Base-by-base conservation (phyloP, 2,797 vertebrate genomes). In the Chrysocyon brachyurus region DNA sequence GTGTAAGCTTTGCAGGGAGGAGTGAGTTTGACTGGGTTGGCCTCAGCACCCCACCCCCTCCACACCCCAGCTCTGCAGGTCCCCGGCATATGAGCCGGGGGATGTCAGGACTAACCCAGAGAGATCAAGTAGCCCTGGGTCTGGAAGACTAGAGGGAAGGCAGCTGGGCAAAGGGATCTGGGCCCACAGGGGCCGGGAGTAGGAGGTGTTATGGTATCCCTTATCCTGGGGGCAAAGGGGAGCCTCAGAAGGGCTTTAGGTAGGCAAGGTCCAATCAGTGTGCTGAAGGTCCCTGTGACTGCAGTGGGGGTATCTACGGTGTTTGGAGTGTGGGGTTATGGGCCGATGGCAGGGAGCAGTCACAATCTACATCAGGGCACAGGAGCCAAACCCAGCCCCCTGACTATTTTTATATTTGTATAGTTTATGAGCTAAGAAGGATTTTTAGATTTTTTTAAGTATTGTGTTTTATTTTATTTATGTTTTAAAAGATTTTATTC, bases 161-260 rank as follows among this genome's bases (percentile, higher is more conserved):
- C 26, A 28, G 59, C 6, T n/a, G n/a, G 83, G 61, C 26, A 93
- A 70, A 78, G 33, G 16, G 14, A 3, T 75, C 61, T 91, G 40
- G n/a, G 5, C 31, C 40, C 61, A 6, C 28, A 11, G 12, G 6
- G 12, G 14, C 77, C 11, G 3, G 8, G 59, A 72, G 4, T 2
- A 56, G 52, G n/a, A 82, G 22, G 8, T 36, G 81, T 64, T 56
- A 49, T 75, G 2, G 66, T 57, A n/a, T 73, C 56, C 72, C 64
- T 96, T 88, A 52, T 79, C 86, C 73, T 6, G 49, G 63, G 83
- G 57, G 79, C 72, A 63, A 94, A 96, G 61, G 89, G 15, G 54
- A 87, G 31, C 21, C 66, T 36, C 7, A 11, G 36, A 2, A 86
- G 52, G 72, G 31, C 28, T 77, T 82, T 12, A 3, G 12, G 46